A percentile compares a stretch with the other conserved stretches of the same genome.
Evolutionary conservation across 2,888 invertebrate genomes (phyloP).

Genomic region (Plagiodera versicolora): DNA sequence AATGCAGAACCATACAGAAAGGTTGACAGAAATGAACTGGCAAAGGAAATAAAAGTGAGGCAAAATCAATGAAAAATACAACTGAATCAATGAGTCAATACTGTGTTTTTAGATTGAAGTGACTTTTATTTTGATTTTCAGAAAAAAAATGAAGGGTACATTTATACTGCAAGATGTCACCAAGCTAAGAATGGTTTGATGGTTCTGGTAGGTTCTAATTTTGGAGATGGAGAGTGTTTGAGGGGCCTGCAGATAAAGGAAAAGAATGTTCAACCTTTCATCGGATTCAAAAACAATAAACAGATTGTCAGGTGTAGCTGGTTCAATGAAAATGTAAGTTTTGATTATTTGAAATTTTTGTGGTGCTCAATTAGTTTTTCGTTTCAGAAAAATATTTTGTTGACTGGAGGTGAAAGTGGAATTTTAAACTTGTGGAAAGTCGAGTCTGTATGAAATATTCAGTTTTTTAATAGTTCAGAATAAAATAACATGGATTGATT

Average conservation of each 20-base stretch:
- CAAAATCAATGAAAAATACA: neutral
- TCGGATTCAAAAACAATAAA: constrained; percentile 64
- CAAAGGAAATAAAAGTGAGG: constrained; percentile 60
- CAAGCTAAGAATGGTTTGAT: constrained; percentile 56
- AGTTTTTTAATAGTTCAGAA: too few relatives aligned
- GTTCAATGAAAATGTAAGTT: constrained; percentile 64
- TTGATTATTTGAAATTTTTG: constrained; percentile 13
- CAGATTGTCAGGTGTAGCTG: constrained; percentile 74
- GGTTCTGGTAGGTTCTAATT: constrained; percentile 68
- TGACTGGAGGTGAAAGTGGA: constrained; percentile 76
- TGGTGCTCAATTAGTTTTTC: constrained; percentile 8
- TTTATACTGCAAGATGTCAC: constrained; percentile 67
- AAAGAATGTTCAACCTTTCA: constrained; percentile 58
- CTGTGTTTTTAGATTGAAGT: constrained; percentile 3
- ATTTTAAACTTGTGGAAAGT: constrained; percentile 67
- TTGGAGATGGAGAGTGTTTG: constrained; percentile 62
- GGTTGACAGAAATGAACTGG: constrained; percentile 63
- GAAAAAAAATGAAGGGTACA: constrained; percentile 64
- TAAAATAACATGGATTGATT: constrained; percentile 4
- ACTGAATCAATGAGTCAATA: too few relatives aligned
- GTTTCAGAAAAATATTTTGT: constrained; percentile 62
- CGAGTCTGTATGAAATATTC: neutral
- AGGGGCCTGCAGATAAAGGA: constrained; percentile 54
- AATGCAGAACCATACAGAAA: constrained; percentile 63
- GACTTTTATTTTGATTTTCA: constrained; percentile 51